These are phyloP conservation scores for Actias luna DNA, from an alignment of 2,888 invertebrate species.

Conservation along the genomic window DNA sequence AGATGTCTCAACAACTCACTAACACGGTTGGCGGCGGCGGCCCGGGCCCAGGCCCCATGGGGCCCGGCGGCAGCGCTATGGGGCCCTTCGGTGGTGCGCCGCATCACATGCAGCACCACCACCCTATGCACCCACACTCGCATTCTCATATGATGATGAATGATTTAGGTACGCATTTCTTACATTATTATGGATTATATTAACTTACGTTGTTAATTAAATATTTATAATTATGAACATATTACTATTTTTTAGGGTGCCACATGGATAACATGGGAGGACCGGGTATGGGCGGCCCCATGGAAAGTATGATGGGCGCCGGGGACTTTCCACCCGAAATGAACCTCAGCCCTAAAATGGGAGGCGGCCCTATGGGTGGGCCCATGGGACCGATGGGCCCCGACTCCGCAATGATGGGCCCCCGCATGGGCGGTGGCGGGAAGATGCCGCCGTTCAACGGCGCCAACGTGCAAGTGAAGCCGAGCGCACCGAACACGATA, in stretches of 20 bases:
- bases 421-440: conserved; percentile 81
- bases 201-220: neutral
- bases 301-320: conserved; percentile 79
- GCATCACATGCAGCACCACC: conserved; percentile 76
- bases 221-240: conserved; percentile 1
- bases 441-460: conserved; percentile 83
- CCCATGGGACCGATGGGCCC: conserved; percentile 77
- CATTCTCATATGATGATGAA: conserved; percentile 81
- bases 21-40: conserved; percentile 84
- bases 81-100: conserved; percentile 67
- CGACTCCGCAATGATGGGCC: conserved; percentile 85
- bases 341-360: conserved; percentile 86
- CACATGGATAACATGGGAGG: conserved; percentile 79
- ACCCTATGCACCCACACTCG: conserved; percentile 71
- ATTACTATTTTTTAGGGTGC: conserved; percentile 53
- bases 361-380: conserved; percentile 77
- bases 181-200: conserved; percentile 2
- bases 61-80: conserved; percentile 60
- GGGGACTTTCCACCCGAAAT: conserved; percentile 77
- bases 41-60: conserved; percentile 64
- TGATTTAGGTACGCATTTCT: conserved; percentile 61
- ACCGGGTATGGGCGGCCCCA: conserved; percentile 77
- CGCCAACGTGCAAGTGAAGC: conserved; percentile 94
- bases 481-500: conserved; percentile 98
- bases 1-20: conserved; percentile 96